These are phyloP conservation scores for Myanophis thanlyinensis DNA, from an alignment of 2,113 vertebrate species.

Conservation along the genomic window DNA sequence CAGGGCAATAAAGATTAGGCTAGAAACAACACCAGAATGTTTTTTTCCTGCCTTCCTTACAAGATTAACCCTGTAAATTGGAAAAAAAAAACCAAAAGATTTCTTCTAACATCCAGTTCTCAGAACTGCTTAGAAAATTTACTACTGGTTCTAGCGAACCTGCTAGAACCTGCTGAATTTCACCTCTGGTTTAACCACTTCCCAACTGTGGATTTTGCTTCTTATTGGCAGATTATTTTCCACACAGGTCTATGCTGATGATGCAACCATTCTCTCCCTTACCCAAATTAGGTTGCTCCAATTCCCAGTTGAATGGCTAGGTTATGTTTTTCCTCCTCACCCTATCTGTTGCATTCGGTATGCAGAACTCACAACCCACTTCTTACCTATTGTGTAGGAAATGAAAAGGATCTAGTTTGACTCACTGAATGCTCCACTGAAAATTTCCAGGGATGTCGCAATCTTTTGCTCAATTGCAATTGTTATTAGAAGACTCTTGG, in stretches of 20 bases:
- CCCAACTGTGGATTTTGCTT: neutral
- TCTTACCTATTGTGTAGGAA: neutral
- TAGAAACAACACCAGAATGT: too few species aligned
- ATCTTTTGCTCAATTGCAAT: neutral
- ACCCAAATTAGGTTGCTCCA: neutral
- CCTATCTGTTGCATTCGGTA: neutral
- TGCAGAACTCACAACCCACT: neutral
- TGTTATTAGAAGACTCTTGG: neutral
- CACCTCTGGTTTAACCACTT: neutral
- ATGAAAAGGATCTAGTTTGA: neutral
- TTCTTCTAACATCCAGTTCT: too few species aligned
- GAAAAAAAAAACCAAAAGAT: too few species aligned
- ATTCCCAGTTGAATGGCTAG: neutral
- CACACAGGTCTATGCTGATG: neutral
- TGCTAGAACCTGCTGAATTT: too few species aligned
- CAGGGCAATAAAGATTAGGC: too few species aligned
- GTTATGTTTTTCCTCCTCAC: neutral
- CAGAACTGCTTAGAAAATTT: too few species aligned
- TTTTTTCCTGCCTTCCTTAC: too few species aligned
- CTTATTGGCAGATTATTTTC: neutral
- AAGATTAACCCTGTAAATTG: too few species aligned
- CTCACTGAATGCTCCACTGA: neutral
- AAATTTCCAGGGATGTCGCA: neutral
- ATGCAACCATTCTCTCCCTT: neutral
- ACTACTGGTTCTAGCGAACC: too few species aligned